Evolutionary conservation across 2,797 vertebrate species (phyloP), one percentile per base, ranked within the genome.

Genomic region (Nyctibius grandis): DNA sequence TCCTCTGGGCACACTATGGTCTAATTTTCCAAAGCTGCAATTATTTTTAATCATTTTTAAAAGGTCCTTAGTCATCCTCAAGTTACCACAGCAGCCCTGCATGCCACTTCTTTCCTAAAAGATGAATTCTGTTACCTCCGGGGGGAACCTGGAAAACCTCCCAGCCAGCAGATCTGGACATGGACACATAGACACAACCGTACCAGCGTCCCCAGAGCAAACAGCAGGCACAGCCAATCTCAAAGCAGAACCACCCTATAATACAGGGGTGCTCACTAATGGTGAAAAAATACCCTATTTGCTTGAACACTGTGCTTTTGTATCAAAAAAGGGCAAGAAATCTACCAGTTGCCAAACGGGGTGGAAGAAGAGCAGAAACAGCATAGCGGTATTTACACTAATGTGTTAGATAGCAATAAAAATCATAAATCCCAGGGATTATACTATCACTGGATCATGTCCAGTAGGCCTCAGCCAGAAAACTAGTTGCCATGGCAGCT

Each of bases 401-500:
- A 83, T 76, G 70, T 75, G 80, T 63, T 38, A 89, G 67, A 94
- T 53, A 94, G 92, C 64, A 95, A 89, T 85, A 92, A 95, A 88
- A 94, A 63, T 56, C 72, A 79, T 64, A 91, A 95, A 96, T 72
- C 90, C 83, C 78, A 38, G 1, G 56, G 89, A 96, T 96, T 96
- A 95, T 25, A 61, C 80, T 84, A 92, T 95, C 94, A 91, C 34
- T 80, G 65, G 84, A 95, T 96, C 76, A 80, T 36, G 79, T 85
- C 88, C 96, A 92, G 68, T 36, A 85, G 92, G 69, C 79, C 89
- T 86, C n/a, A 19, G 65, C 78, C 88, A 96, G 80, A 93, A 95
- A 94, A 95, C 57, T 2, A 94, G 91, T 26, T 95, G 91, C 80
- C 64, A 82, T 80, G 88, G 89, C 54, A 96, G 89, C 81, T 94